Percentiles rank a stretch among this genome's conserved stretches.
Evolutionary conservation across 2,113 vertebrate genomes (phyloP).

Genomic region (Elaphurus davidianus): DNA sequence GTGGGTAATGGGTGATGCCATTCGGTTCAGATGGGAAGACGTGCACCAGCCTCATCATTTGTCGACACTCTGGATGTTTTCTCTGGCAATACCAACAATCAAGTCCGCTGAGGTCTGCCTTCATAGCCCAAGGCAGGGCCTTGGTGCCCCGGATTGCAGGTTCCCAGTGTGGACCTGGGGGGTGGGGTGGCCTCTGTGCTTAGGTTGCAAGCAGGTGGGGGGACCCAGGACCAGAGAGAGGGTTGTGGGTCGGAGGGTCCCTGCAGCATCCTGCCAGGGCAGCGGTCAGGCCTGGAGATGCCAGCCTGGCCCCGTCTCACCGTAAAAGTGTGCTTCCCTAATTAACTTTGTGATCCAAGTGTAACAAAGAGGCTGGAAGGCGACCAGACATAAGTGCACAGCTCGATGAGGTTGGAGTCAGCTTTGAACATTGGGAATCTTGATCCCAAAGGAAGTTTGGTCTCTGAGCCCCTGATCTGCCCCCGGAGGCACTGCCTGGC

Average conservation of each 20-base stretch:
- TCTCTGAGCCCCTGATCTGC: neutral
- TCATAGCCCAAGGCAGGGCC: neutral
- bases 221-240: neutral
- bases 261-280: rapidly evolving
- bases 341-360: neutral
- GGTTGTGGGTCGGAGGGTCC: neutral
- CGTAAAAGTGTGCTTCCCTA: neutral
- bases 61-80: too few species aligned
- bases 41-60: rapidly evolving
- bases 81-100: rapidly evolving
- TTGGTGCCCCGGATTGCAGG: neutral
- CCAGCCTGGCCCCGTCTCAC: neutral
- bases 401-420: neutral
- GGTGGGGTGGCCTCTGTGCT: neutral
- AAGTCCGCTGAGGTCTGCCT: neutral
- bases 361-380: neutral
- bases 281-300: neutral
- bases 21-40: neutral
- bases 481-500: rapidly evolving
- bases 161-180: neutral
- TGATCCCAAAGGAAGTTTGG: neutral
- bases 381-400: too few species aligned
- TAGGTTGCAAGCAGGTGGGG: neutral
- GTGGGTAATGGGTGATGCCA: rapidly evolving
- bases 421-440: neutral